Evolutionary conservation across 1,140 invertebrate species (phyloP).

Genomic region (Thalassaphorura encarpata): DNA sequence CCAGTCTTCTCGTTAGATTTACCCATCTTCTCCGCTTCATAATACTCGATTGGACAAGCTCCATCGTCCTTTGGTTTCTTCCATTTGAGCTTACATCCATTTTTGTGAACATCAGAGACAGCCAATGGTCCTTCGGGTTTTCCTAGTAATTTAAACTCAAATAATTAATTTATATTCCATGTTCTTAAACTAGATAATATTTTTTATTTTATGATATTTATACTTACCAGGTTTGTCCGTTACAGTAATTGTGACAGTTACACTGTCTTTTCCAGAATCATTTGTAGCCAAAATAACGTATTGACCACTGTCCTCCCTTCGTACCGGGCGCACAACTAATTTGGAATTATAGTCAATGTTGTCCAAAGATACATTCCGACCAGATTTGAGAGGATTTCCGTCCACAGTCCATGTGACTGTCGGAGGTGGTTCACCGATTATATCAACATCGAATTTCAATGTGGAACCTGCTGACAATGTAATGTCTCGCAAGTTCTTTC

Average conservation of each 20-base stretch:
- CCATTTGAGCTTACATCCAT: slow-evolving; percentile 90
- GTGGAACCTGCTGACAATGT: slow-evolving; percentile 81
- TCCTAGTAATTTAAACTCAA: too few species aligned
- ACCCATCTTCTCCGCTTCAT: slow-evolving; percentile 89
- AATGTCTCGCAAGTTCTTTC: slow-evolving; percentile 75
- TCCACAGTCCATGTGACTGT: slow-evolving; percentile 76
- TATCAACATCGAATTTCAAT: slow-evolving; percentile 82
- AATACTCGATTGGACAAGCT: slow-evolving; percentile 71
- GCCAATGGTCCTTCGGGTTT: slow-evolving; percentile 86
- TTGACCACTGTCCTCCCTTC: slow-evolving; percentile 70
- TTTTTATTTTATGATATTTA: too few species aligned
- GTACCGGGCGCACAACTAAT: slow-evolving; percentile 65
- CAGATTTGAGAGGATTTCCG: slow-evolving; percentile 45
- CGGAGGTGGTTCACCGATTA: slow-evolving; percentile 84
- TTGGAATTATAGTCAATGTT: slow-evolving; percentile 81
- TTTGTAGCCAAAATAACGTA: slow-evolving; percentile 79
- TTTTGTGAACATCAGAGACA: slow-evolving; percentile 80
- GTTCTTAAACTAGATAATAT: too few species aligned
- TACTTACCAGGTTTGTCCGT: slow-evolving; percentile 76
- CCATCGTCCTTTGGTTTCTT: slow-evolving; percentile 70
- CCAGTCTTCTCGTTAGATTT: slow-evolving; percentile 39
- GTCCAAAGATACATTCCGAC: slow-evolving; percentile 62
- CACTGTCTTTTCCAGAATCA: slow-evolving; percentile 74
- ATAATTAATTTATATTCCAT: too few species aligned
- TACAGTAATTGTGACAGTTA: slow-evolving; percentile 79